phyloP scores from a whole-genome alignment of 2,797 vertebrate genomes.

The Sus cebifrons region DNA sequence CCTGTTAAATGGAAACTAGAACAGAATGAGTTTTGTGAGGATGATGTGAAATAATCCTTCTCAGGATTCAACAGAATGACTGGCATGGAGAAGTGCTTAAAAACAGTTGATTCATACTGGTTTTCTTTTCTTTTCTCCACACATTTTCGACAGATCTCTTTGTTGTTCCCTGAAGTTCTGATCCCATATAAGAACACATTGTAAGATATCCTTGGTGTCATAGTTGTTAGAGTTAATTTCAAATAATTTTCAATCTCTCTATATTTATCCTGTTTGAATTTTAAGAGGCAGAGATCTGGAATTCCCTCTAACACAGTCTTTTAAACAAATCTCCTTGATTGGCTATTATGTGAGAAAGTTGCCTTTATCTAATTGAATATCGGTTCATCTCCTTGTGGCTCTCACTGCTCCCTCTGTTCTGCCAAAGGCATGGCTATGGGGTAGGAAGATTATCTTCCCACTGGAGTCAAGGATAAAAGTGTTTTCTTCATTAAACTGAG shows the following conservation, averaged over 20 bases:
- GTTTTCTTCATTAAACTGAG: not conserved
- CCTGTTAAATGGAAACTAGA: not conserved
- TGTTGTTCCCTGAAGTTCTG: not conserved
- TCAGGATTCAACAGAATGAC: not conserved
- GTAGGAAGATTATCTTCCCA: not conserved
- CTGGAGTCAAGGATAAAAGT: not conserved
- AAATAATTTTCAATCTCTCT: not conserved
- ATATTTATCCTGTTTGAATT: constrained; percentile 7
- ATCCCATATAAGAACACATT: not conserved
- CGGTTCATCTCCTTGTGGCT: not conserved
- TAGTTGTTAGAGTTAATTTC: not conserved
- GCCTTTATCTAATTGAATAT: not conserved
- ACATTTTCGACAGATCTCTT: not conserved
- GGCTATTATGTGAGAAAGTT: not conserved
- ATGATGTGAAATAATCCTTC: not conserved
- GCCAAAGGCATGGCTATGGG: not conserved
- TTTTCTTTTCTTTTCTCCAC: not conserved
- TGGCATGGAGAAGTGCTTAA: not conserved
- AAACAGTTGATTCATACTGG: not conserved
- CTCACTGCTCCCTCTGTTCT: not conserved
- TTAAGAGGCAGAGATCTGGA: not conserved
- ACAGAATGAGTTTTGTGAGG: not conserved
- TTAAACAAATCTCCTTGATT: not conserved
- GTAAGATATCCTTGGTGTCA: not conserved
- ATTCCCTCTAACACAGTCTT: not conserved